Evolutionary conservation across 1,140 invertebrate species (phyloP).

Genomic region (Bombus consobrinus): DNA sequence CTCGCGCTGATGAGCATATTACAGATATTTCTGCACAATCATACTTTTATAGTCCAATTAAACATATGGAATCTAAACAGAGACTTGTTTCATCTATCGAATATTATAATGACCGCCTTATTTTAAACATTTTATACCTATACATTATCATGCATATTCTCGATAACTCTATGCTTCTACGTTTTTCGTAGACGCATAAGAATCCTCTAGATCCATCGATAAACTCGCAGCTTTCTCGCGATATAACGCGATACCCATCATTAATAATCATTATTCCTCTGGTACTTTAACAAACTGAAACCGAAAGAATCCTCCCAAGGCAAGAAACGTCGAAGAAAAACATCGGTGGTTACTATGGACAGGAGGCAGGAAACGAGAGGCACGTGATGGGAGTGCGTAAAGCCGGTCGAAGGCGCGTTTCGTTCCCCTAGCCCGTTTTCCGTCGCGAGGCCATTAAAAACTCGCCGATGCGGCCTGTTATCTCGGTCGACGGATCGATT

Average conservation of each 20-base stretch:
- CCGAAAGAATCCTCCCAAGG: neutral
- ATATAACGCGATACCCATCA: neutral
- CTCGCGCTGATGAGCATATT: no score
- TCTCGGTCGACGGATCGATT: constrained; percentile 51
- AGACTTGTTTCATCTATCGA: no score
- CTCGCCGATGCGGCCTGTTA: constrained; percentile 40
- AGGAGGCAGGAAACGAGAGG: constrained; percentile 50
- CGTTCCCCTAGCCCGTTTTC: constrained; percentile 19
- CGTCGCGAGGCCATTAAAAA: constrained; percentile 57
- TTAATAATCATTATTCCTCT: neutral
- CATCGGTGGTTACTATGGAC: neutral
- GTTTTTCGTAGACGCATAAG: neutral
- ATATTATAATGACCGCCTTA: no score
- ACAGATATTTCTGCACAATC: no score
- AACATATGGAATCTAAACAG: no score
- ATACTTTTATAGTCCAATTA: no score
- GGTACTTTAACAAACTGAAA: neutral
- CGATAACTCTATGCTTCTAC: no score
- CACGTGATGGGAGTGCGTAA: constrained; percentile 61
- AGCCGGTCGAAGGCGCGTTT: constrained; percentile 8
- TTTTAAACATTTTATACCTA: no score
- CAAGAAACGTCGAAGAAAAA: constrained; percentile 6
- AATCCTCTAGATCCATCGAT: no score
- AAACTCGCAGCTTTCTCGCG: neutral
- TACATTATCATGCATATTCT: no score